Base-by-base conservation (phyloP, 2,797 vertebrate genomes). In the Chrysocyon brachyurus region DNA sequence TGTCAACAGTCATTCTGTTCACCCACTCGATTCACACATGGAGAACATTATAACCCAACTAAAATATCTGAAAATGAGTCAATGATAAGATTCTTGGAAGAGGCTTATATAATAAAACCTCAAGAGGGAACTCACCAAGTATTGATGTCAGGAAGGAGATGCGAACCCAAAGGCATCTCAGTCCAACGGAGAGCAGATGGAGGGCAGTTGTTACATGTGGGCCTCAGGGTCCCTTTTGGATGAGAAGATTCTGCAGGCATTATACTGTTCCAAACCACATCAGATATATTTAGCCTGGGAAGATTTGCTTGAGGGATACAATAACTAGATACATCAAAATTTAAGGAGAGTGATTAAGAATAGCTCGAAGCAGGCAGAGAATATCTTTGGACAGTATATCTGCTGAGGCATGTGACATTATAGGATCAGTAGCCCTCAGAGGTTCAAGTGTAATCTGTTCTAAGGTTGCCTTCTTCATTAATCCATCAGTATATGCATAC, bases 101-200 rank as follows among this genome's bases (percentile, higher is more conserved):
- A 84, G 12, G 19, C n/a, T 59, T 93, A 46, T 19, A 16, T 63
- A n/a, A 66, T 70, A 49, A 92, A 96, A 63, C n/a, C 75, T 87
- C 14, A 56, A 0, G 0, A 72, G 14, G 0, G 3, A 92, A 63
- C 5, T n/a, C 6, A 6, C 73, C 91, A 28, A 72, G 22, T 59
- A 57, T 31, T 31, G 22, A 64, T 14, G 17, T 46, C 70, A 22
- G 4, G 28, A 36, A 94, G 40, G 56, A 77, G 26, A 22, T 0
- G 24, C 19, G n/a, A 75, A 49, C 22, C 63, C 24, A 79, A 49
- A 4, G 36, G 8, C 28, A 0, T 56, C 90, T 87, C 63, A 21
- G 87, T 59, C 54, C 59, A 22, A 63, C 26, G 19, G 61, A 88
- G 26, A 90, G 83, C 46, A 68, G 52, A 73, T 5, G 12, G 70